These are phyloP conservation scores for Tachuris rubrigastra DNA, from an alignment of 2,113 vertebrate genomes.

Conservation along the genomic window DNA sequence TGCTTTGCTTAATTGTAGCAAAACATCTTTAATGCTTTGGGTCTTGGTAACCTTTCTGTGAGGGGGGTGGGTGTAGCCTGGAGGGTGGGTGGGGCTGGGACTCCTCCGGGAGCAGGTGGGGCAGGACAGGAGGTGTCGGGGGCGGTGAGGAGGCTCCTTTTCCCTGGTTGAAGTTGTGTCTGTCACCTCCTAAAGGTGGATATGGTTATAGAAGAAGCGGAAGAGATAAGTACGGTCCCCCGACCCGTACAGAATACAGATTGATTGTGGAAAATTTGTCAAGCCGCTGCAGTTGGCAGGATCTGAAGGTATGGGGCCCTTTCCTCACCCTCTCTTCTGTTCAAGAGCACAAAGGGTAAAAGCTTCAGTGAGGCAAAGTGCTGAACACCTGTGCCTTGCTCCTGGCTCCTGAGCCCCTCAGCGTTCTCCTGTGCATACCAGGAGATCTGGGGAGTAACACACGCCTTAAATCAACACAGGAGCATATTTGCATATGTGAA, in stretches of 20 bases:
- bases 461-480: background rate
- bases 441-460: background rate
- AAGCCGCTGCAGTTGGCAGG: constrained; percentile 97
- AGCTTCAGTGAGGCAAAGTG: background rate
- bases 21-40: constrained; percentile 1
- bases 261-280: constrained; percentile 98
- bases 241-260: constrained; percentile 94
- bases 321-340: constrained; percentile 35
- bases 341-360: constrained; percentile 19
- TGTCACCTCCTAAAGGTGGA: constrained; percentile 87
- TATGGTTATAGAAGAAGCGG: constrained; percentile 93
- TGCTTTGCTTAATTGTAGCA: constrained; percentile 28
- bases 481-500: background rate
- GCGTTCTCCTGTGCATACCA: background rate
- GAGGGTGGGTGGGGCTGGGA: background rate
- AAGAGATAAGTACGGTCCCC: constrained; percentile 94
- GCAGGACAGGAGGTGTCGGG: constrained; percentile 27
- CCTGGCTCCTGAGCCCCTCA: background rate
- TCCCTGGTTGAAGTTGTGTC: constrained; percentile 66
- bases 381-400: background rate
- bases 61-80: background rate
- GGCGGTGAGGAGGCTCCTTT: constrained; percentile 33
- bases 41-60: background rate
- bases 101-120: background rate
- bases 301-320: constrained; percentile 87